Conservation (phyloP, 2,113 vertebrate genomes). For the Callospermophilus lateralis region DNA sequence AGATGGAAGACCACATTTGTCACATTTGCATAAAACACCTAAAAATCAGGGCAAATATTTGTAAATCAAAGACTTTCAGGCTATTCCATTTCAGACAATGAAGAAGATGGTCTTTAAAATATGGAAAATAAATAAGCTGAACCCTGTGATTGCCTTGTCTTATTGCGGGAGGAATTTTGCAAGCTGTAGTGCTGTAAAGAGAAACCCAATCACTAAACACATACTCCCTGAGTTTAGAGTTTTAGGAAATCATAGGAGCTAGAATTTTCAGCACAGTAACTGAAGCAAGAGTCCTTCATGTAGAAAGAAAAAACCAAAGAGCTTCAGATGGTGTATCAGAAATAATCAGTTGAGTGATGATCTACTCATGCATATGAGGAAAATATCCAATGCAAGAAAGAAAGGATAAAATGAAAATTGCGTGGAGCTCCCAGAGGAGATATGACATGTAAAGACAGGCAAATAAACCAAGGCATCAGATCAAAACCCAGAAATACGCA, state of each 20-base stretch:
- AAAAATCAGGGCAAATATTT: not conserved
- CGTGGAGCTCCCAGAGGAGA: not conserved
- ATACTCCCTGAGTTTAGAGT: not conserved
- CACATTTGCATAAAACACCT: not conserved
- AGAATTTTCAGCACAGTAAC: not conserved
- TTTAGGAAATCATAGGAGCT: not conserved
- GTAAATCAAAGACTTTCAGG: not conserved
- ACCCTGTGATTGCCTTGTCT: not conserved
- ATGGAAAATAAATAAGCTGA: not conserved
- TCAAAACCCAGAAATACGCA: not conserved
- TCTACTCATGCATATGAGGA: not conserved
- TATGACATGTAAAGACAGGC: not conserved
- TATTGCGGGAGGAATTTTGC: not conserved
- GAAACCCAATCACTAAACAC: not conserved
- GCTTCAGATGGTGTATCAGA: not conserved
- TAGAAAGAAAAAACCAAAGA: not conserved
- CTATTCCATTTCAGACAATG: not conserved
- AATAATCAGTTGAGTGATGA: not conserved
- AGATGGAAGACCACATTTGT: not conserved
- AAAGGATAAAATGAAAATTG: not conserved
- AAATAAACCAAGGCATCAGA: not conserved
- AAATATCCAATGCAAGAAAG: not conserved
- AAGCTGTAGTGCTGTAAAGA: not conserved
- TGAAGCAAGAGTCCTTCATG: not conserved
- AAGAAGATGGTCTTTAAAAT: not conserved